Evolutionary conservation across 2,113 vertebrate genomes (phyloP), one percentile per base, ranked within the genome.

Genomic region (Pelusios castaneus): DNA sequence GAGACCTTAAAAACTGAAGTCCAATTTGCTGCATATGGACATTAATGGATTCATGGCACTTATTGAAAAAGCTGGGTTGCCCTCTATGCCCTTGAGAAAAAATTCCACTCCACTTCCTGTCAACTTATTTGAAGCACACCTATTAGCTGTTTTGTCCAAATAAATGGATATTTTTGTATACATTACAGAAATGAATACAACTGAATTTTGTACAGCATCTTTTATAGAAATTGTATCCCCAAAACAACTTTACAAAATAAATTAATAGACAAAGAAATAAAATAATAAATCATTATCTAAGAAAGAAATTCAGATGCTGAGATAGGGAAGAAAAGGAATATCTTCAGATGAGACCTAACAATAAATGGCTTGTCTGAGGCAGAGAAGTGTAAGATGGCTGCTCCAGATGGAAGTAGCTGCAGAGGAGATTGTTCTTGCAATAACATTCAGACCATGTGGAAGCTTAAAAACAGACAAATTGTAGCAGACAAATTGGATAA

Each of bases 1-100:
- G 89, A 73, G 90, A 91, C 82, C 92, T 93, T 80, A 97, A 89
- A 94, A 94, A 90, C 25, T 47, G 0, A 87, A 91, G 82, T 29
- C 56, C 52, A 90, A 76, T 85, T 95, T 97, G 43, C 25, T 96
- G 94, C 82, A 89, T 54, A 25, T 45, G 60, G 38, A 85, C 85
- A 88, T 85, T 70, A 94, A 89, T 55, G 41, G 79, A 87, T 96
- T 88, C 55, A 78, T 84, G 1, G 94, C 70, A 80, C 92, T 93
- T 88, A 88, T 92, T 93, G 49, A 94, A 90, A 41, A 94, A 93
- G 90, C 54, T 38, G 76, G 10, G 4, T 34, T 91, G 84, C 67
- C 76, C 84, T 47, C 88, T 29, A 82, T 89, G 92, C 84, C 84
- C 67, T 34, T 58, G 11, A 56, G 24, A 89, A 84, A 88, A 96